phyloP scores from a whole-genome alignment of 2,888 invertebrate species.

The Ochropacha duplaris region DNA sequence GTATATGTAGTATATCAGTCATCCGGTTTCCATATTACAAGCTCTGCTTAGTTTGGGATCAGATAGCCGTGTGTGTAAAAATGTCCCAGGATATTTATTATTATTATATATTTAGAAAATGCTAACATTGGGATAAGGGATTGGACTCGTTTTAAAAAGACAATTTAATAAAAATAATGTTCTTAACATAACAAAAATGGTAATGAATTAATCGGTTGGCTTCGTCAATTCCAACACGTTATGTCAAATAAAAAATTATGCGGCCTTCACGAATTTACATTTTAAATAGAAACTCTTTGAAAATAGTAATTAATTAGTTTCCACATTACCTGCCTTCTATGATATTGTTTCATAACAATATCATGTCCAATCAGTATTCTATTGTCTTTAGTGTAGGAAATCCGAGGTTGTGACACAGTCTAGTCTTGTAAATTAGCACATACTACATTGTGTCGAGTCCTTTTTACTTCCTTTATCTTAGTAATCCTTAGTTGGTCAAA shows the following conservation, averaged over 20 bases:
- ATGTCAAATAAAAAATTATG: not conserved
- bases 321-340: not conserved
- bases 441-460: not conserved
- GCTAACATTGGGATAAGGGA: too few relatives aligned
- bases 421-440: not conserved
- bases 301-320: slow-evolving; percentile 1
- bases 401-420: not conserved
- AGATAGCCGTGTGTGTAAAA: too few relatives aligned
- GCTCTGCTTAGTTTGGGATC: too few relatives aligned
- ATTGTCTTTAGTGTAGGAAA: slow-evolving; percentile 4
- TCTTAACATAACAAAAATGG: too few relatives aligned
- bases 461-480: not conserved
- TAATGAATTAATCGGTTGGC: too few relatives aligned
- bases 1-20: too few relatives aligned
- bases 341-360: slow-evolving; percentile 3
- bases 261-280: not conserved
- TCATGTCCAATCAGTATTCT: slow-evolving; percentile 10
- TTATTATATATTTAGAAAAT: too few relatives aligned
- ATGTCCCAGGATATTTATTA: too few relatives aligned
- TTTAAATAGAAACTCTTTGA: not conserved
- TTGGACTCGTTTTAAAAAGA: too few relatives aligned
- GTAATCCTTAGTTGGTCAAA: not conserved
- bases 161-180: too few relatives aligned
- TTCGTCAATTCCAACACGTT: too few relatives aligned
- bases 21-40: too few relatives aligned